A percentile compares a stretch with the other conserved stretches of the same genome.
These are phyloP conservation scores for Linnaemya vulpina DNA, from an alignment of 2,888 invertebrate genomes.

Conservation along the genomic window DNA sequence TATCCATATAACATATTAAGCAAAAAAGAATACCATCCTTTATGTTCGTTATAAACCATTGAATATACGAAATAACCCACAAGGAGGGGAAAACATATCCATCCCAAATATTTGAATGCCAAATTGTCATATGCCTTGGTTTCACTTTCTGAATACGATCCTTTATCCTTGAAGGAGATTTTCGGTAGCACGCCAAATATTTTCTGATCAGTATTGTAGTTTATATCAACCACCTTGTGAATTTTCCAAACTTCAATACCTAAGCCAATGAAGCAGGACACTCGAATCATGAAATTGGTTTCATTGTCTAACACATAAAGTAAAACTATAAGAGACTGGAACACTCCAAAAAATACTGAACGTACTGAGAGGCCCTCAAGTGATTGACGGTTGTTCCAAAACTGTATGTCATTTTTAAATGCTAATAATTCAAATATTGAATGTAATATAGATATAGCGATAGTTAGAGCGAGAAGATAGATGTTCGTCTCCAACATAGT, in stretches of 20 bases:
- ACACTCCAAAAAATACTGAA: slow-evolving; percentile 99
- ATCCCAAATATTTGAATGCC: slow-evolving; percentile 98
- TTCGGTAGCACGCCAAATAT: slow-evolving; percentile 91
- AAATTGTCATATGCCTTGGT: slow-evolving; percentile 97
- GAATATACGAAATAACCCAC: slow-evolving; percentile 98
- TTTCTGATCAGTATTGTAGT: slow-evolving; percentile 88
- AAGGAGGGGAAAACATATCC: slow-evolving; percentile 97
- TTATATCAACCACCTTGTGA: slow-evolving; percentile 95
- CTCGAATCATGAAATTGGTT: slow-evolving; percentile 96
- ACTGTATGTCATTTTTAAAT: slow-evolving; percentile 99
- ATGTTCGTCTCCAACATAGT: slow-evolving; percentile 98
- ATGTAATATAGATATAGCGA: slow-evolving; percentile 96
- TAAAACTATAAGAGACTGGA: slow-evolving; percentile 97
- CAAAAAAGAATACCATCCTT: slow-evolving; percentile 99
- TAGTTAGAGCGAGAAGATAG: slow-evolving; percentile 94
- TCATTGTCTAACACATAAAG: slow-evolving; percentile 99
- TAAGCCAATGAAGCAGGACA: slow-evolving; percentile 97
- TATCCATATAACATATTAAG: slow-evolving; percentile 99
- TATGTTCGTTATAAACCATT: slow-evolving; percentile 97
- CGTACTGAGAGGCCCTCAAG: slow-evolving; percentile 98
- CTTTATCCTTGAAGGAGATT: slow-evolving; percentile 94
- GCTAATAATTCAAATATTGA: slow-evolving; percentile 99
- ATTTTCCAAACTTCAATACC: slow-evolving; percentile 99
- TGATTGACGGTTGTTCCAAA: slow-evolving; percentile 99
- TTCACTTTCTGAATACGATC: slow-evolving; percentile 96